Base-by-base conservation (phyloP, 2,888 invertebrate genomes). In the Hedya salicella region DNA sequence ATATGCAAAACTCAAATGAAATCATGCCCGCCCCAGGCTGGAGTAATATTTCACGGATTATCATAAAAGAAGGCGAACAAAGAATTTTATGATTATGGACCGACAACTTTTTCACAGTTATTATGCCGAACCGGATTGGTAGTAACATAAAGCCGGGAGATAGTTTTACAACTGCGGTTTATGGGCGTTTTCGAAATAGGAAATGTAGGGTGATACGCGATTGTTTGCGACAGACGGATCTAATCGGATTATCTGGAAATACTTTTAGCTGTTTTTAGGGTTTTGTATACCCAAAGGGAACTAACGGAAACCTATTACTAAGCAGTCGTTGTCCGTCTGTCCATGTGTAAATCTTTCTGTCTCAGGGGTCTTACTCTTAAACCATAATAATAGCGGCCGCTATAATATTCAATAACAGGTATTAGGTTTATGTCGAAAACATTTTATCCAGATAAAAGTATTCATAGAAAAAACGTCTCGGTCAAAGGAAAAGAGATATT, bases 61-160 rank as follows among this genome's bases (percentile, higher is more conserved):
- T 63, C 73, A 77, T 77, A 78, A 76, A 77, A 72, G 70, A 69
- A 65, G 66, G 64, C 64, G 66, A 69, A 71, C 71, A 75, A 75
- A 72, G 74, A 73, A 70, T 75, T 81, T 81, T 75, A 77, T 73
- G 73, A 78, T 79, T 76, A 76, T 73, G 72, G 75, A 75, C 75
- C 68, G 70, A 72, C 74, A 75, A 75, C 71, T 77, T 73, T 73
- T 72, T 78, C 61, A 53, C 76, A 78, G 76, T 78, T 79, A 80
- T 82, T 80, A 78, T 71, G 70, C 73, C 69, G 70, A 64, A 72
- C 67, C 68, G 73, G 76, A 78, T 77, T 77, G 77, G 76, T 76
- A 71, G 71, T 68, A 70, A 75, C 75, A 77, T 74, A 72, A 73
- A 73, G 74, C 70, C 72, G 71, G 67, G 54, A 63, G 42, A 65